Evolutionary conservation across 2,113 vertebrate genomes (phyloP).

Genomic region (Guaruba guarouba): DNA sequence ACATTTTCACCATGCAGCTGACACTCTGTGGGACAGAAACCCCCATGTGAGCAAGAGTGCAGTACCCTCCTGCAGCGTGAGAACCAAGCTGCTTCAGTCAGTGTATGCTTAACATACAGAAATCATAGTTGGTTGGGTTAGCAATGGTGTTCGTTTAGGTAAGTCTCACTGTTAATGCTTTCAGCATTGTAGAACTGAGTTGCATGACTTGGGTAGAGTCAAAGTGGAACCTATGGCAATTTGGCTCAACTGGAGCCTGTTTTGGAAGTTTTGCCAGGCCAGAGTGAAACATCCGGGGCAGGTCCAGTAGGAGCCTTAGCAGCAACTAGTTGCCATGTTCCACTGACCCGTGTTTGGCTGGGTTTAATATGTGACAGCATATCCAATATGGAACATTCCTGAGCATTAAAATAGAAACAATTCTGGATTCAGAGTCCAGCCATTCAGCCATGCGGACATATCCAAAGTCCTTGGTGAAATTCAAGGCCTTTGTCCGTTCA

Average conservation of each 20-base stretch:
- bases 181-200: rapidly evolving
- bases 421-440: neutral
- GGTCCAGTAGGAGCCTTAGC: neutral
- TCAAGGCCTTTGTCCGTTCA: neutral
- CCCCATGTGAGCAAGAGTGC: neutral
- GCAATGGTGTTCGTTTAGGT: neutral
- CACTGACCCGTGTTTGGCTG: rapidly evolving
- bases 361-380: rapidly evolving
- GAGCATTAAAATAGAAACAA: neutral
- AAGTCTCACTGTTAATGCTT: neutral
- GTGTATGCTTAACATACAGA: rapidly evolving
- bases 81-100: neutral
- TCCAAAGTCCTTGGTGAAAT: neutral
- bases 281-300: neutral
- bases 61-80: neutral
- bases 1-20: neutral
- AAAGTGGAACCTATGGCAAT: neutral
- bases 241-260: neutral
- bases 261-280: neutral
- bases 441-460: neutral
- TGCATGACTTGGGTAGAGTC: neutral
- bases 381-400: neutral
- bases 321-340: neutral
- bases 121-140: neutral
- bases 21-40: neutral